Evolutionary conservation across 2,113 vertebrate genomes (phyloP).

Genomic region (Apistogramma diplotaenia): DNA sequence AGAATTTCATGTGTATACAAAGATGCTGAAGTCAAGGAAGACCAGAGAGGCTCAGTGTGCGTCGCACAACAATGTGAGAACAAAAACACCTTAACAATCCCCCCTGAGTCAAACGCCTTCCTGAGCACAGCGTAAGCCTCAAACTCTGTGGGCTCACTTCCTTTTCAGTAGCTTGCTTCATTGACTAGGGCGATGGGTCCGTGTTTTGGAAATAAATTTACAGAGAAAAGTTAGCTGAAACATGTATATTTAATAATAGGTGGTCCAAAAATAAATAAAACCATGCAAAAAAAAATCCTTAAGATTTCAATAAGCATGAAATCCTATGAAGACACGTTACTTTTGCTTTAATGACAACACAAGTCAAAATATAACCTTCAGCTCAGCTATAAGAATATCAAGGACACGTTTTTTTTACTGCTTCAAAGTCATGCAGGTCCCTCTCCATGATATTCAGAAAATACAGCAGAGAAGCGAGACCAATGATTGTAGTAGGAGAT

Average conservation of each 20-base stretch:
- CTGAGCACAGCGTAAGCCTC: conserved; percentile 53
- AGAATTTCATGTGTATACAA: background rate
- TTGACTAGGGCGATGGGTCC: background rate
- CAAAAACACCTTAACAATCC: conserved; percentile 62
- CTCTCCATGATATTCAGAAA: background rate
- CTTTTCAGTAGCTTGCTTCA: conserved; percentile 39
- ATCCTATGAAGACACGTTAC: background rate
- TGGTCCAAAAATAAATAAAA: background rate
- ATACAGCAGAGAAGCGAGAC: background rate
- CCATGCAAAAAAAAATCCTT: background rate
- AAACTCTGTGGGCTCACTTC: conserved; percentile 67
- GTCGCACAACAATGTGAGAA: conserved; percentile 70
- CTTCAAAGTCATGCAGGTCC: background rate
- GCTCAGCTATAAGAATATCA: background rate
- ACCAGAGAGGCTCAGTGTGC: background rate
- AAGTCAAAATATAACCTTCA: background rate
- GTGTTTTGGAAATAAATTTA: background rate
- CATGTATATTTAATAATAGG: background rate
- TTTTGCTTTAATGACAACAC: background rate
- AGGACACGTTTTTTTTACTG: background rate
- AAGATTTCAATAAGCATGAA: background rate
- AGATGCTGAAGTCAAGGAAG: background rate
- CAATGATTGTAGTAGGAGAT: background rate
- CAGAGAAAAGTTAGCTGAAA: background rate
- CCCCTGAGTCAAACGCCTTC: conserved; percentile 51